A percentile compares a stretch with the other conserved stretches of the same genome.
Conservation (phyloP, 2,888 invertebrate species). For the Lycaena phlaeas region DNA sequence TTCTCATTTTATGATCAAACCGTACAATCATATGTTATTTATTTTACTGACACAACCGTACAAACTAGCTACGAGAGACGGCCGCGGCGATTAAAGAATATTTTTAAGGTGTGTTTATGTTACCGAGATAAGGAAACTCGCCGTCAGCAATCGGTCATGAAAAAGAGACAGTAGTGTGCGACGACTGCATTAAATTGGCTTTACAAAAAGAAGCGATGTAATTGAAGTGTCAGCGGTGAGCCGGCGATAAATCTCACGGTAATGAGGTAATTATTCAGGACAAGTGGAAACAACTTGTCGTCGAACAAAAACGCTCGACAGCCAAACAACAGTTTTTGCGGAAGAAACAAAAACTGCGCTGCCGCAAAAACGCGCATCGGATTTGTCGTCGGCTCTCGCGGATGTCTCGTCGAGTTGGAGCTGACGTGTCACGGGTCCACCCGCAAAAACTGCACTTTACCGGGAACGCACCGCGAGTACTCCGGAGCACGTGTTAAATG, state of each 20-base stretch:
- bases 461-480: no score
- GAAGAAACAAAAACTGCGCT: constrained; percentile 37
- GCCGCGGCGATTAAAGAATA: no score
- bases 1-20: no score
- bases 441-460: neutral
- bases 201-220: no score
- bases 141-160: neutral
- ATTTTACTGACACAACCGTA: no score
- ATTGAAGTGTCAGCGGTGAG: constrained; percentile 39
- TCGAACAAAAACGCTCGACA: constrained; percentile 55
- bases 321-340: constrained; percentile 56
- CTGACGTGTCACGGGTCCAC: constrained; percentile 15
- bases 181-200: no score
- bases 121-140: no score
- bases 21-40: no score
- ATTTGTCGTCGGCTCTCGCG: constrained; percentile 38
- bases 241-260: constrained; percentile 18
- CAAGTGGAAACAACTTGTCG: constrained; percentile 36
- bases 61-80: no score
- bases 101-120: no score
- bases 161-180: no score
- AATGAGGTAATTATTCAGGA: constrained; percentile 21
- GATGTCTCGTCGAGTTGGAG: constrained; percentile 47
- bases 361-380: constrained; percentile 29
- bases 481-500: no score